phyloP scores from a whole-genome alignment of 37 sponge, comb jelly and placozoan species.

The Haliclona indistincta region DNA sequence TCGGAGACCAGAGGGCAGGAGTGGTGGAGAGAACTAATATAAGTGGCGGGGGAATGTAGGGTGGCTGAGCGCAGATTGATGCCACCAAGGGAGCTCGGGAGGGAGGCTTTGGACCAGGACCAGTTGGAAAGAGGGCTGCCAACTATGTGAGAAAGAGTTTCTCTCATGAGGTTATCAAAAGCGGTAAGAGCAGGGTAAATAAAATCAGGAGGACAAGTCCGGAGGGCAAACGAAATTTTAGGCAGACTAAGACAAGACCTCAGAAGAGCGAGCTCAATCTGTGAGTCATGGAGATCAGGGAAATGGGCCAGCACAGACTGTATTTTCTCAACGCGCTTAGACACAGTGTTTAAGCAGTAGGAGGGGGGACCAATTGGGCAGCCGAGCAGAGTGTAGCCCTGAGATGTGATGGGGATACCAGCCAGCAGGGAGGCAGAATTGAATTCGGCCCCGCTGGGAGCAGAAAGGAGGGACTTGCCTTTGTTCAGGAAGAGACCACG shows the following conservation, averaged over 20 bases:
- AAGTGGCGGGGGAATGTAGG: too few species aligned
- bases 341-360: background rate
- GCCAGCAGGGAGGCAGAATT: background rate
- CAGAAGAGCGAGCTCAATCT: constrained; percentile 9
- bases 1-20: too few species aligned
- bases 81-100: constrained; percentile 11
- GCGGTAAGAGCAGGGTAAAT: background rate
- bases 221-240: background rate
- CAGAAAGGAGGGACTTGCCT: background rate
- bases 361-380: background rate
- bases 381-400: constrained; percentile 3
- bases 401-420: background rate
- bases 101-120: constrained; percentile 8
- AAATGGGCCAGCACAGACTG: background rate
- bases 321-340: constrained; percentile 4
- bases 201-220: background rate
- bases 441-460: background rate
- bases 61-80: background rate
- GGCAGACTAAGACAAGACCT: background rate
- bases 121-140: background rate
- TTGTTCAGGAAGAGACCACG: constrained; percentile 3
- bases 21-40: too few species aligned
- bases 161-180: background rate
- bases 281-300: constrained; percentile 5
- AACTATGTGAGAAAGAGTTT: background rate